A percentile compares a stretch with the other conserved stretches of the same genome.
These are phyloP conservation scores for Loxodonta africana DNA, from an alignment of 2,113 vertebrate genomes.

Conservation along the genomic window DNA sequence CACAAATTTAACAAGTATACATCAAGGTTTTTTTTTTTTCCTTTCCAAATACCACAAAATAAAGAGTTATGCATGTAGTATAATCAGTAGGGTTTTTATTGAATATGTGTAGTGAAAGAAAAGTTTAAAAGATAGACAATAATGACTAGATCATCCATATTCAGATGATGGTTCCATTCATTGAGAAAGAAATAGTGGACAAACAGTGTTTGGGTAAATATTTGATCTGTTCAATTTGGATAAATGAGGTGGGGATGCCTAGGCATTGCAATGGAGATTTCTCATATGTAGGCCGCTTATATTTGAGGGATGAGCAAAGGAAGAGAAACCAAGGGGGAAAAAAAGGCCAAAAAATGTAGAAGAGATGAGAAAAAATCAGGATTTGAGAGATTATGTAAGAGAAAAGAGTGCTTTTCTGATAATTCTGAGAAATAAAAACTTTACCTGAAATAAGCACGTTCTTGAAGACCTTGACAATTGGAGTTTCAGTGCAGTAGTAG, in stretches of 20 bases:
- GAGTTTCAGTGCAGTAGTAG: background rate
- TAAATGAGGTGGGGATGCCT: background rate
- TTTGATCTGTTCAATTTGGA: too few species aligned
- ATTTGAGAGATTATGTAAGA: background rate
- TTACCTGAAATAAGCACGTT: fast-evolving
- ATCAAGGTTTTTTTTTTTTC: background rate
- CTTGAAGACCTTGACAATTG: background rate
- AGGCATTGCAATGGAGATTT: background rate
- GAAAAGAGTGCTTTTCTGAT: background rate
- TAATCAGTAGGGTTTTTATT: background rate
- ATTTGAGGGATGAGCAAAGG: background rate
- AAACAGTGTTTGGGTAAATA: background rate
- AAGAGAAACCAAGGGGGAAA: background rate
- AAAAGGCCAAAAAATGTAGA: background rate
- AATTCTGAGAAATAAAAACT: background rate
- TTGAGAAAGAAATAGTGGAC: background rate
- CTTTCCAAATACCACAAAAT: background rate
- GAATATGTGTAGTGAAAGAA: background rate
- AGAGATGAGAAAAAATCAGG: too few species aligned
- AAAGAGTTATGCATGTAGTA: background rate
- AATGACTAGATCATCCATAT: too few species aligned
- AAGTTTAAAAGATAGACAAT: background rate
- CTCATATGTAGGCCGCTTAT: background rate
- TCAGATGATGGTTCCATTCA: background rate
- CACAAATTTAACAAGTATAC: background rate